Conservation (phyloP, 2,113 vertebrate genomes). For the Alligator mississippiensis region DNA sequence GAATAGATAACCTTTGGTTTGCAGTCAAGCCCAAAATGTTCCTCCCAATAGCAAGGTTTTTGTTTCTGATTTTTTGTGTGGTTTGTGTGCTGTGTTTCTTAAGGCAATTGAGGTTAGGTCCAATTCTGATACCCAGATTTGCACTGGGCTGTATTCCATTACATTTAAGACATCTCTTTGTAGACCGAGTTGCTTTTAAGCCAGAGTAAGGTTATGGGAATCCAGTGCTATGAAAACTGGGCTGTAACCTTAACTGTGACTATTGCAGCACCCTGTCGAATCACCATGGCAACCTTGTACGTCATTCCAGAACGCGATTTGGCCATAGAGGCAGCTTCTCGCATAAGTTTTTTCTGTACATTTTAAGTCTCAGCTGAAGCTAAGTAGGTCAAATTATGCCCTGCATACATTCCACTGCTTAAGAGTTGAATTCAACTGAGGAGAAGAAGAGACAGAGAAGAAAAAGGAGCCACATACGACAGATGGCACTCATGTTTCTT, state of each 20-base stretch:
- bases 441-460: background rate
- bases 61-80: background rate
- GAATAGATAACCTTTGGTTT: background rate
- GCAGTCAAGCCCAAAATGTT: background rate
- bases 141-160: background rate
- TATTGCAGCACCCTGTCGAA: background rate
- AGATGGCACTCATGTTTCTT: background rate
- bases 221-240: background rate
- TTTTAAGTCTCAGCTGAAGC: background rate
- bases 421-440: rapidly evolving
- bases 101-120: background rate
- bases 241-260: background rate
- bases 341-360: background rate
- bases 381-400: conserved; percentile 12
- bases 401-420: background rate
- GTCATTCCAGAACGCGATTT: background rate
- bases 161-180: background rate
- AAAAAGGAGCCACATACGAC: rapidly evolving
- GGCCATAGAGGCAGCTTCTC: background rate
- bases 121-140: background rate
- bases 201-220: background rate
- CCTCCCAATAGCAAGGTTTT: background rate
- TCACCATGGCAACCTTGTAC: conserved; percentile 40
- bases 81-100: no score
- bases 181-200: background rate